Evolutionary conservation across 2,888 invertebrate genomes (phyloP).

Genomic region (Tachina grossa): DNA sequence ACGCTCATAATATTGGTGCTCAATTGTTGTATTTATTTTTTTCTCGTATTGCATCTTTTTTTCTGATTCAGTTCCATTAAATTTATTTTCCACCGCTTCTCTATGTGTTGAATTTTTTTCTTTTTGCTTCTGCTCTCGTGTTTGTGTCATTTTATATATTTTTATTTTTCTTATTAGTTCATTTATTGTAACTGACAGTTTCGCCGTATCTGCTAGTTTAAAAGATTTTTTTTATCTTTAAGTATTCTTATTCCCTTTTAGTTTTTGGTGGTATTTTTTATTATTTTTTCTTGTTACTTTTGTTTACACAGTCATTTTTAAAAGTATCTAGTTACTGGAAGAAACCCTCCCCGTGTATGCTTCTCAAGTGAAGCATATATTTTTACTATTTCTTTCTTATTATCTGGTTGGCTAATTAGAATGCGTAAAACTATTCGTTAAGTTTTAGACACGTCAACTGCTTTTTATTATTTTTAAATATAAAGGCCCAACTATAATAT

Average conservation of each 20-base stretch:
- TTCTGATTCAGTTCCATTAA: conserved; percentile 47
- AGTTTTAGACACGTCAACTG: not conserved
- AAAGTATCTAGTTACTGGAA: conserved; percentile 44
- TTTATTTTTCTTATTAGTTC: conserved; percentile 76
- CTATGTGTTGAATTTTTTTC: conserved; percentile 48
- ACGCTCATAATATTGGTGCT: conserved; percentile 37
- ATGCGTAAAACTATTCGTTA: conserved; percentile 69
- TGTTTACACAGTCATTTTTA: conserved; percentile 64
- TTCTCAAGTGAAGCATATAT: conserved; percentile 38
- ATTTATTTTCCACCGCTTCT: conserved; percentile 29
- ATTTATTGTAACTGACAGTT: conserved; percentile 77
- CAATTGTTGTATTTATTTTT: conserved; percentile 8
- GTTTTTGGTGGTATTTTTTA: conserved; percentile 65
- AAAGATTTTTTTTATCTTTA: conserved; percentile 54
- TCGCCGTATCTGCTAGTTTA: conserved; percentile 66
- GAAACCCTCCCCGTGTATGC: conserved; percentile 55
- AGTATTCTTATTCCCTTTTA: conserved; percentile 57
- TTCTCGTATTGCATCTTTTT: conserved; percentile 1
- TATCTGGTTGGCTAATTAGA: conserved; percentile 79
- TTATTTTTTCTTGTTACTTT: conserved; percentile 6
- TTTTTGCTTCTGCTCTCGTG: conserved; percentile 22
- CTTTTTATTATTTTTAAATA: not conserved
- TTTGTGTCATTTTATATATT: conserved; percentile 49
- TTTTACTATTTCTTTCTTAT: conserved; percentile 52
- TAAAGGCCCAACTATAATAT: no score